Percentiles rank a stretch among this genome's conserved stretches.
Evolutionary conservation across 2,888 invertebrate species (phyloP).

Genomic region (Drosophila meridionalis): DNA sequence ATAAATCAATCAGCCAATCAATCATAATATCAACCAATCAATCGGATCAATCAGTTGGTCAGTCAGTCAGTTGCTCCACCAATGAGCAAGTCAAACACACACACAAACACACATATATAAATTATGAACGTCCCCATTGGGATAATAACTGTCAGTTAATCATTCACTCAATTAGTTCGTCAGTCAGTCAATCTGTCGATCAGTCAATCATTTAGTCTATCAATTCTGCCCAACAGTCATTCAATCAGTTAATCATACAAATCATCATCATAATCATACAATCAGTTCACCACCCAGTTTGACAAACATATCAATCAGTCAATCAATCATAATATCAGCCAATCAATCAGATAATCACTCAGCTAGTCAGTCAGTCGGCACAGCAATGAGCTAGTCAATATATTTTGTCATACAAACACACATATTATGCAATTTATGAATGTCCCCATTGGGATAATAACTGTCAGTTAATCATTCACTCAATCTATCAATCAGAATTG

Average conservation of each 20-base stretch:
- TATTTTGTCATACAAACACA: neutral
- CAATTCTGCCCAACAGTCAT: neutral
- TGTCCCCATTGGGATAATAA: neutral
- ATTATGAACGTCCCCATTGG: neutral
- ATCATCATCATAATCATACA: neutral
- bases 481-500: neutral
- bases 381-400: neutral
- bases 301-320: neutral
- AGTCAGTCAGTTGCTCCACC: neutral
- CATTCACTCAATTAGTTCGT: neutral
- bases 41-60: no score
- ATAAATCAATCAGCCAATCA: neutral
- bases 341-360: neutral
- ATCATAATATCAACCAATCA: no score
- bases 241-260: neutral
- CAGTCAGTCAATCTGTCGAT: neutral
- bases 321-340: neutral
- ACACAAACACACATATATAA: neutral
- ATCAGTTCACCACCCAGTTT: neutral
- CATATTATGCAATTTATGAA: neutral
- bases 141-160: neutral
- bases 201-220: neutral
- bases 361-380: neutral
- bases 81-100: neutral
- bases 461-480: neutral